These are phyloP conservation scores for Acleris cristana DNA, from an alignment of 2,888 invertebrate species.

Conservation along the genomic window DNA sequence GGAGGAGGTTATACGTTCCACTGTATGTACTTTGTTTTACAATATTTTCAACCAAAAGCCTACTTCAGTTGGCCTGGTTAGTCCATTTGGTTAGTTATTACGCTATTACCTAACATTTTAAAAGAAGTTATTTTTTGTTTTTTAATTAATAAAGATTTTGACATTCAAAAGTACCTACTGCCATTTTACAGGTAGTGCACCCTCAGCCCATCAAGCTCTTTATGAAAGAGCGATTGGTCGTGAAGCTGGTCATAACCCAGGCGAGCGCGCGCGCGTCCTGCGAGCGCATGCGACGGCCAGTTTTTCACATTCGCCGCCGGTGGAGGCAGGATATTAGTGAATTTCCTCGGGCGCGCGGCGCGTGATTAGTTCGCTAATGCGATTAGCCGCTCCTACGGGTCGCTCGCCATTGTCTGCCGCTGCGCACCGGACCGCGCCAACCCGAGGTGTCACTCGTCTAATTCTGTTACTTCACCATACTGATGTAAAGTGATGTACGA, in stretches of 20 bases:
- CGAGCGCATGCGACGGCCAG: slow-evolving; percentile 44
- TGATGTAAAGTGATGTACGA: not conserved
- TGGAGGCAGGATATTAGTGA: slow-evolving; percentile 86
- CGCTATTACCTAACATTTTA: no score
- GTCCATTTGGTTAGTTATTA: no score
- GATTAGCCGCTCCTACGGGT: slow-evolving; percentile 77
- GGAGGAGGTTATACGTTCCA: no score
- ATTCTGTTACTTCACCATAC: not conserved
- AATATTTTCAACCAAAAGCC: no score
- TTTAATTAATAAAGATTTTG: no score
- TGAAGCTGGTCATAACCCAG: slow-evolving; percentile 7
- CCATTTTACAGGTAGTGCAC: no score
- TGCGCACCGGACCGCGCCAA: not conserved
- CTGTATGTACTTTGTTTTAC: no score
- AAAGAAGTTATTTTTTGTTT: no score
- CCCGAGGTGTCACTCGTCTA: slow-evolving; percentile 10
- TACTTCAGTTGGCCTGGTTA: no score
- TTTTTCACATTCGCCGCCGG: slow-evolving; percentile 63
- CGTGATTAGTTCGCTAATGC: slow-evolving; percentile 87
- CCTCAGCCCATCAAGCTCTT: no score
- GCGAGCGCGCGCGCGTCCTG: slow-evolving; percentile 32
- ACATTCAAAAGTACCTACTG: no score
- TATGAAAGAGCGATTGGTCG: no score
- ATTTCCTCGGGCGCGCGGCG: slow-evolving; percentile 86
- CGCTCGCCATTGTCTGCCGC: slow-evolving; percentile 52